Evolutionary conservation across 64 coral and sea anemone species (phyloP).

Genomic region (Platygyra sinensis): DNA sequence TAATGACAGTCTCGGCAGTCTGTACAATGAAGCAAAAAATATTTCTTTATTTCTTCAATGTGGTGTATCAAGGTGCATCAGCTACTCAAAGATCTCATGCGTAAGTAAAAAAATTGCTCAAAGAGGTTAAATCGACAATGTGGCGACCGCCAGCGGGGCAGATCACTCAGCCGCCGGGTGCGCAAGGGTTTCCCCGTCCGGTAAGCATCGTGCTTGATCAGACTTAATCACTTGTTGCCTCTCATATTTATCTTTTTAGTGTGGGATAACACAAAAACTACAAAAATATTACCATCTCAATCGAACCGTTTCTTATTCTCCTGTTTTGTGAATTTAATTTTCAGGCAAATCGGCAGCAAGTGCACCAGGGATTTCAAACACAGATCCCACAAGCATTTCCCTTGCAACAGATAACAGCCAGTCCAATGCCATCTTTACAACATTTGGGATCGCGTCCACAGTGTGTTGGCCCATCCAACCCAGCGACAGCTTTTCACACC

Average conservation of each 20-base stretch:
- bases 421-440: background rate
- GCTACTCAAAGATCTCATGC: background rate
- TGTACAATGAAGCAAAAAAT: background rate
- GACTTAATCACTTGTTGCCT: background rate
- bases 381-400: background rate
- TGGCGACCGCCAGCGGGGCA: constrained; percentile 1
- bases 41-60: background rate
- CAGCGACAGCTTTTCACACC: background rate
- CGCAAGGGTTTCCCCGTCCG: background rate
- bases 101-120: background rate
- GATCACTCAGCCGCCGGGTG: background rate
- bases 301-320: background rate
- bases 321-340: background rate
- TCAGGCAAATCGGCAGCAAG: constrained; percentile 6
- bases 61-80: too few relatives aligned
- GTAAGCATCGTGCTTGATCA: background rate
- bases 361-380: constrained; percentile 8
- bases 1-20: background rate
- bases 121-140: background rate
- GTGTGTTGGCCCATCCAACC: background rate
- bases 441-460: background rate
- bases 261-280: background rate
- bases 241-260: background rate
- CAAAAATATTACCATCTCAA: too few relatives aligned
- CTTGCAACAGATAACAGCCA: background rate